These are phyloP conservation scores for Lanius ludovicianus DNA, from an alignment of 2,113 vertebrate genomes.

Conservation along the genomic window DNA sequence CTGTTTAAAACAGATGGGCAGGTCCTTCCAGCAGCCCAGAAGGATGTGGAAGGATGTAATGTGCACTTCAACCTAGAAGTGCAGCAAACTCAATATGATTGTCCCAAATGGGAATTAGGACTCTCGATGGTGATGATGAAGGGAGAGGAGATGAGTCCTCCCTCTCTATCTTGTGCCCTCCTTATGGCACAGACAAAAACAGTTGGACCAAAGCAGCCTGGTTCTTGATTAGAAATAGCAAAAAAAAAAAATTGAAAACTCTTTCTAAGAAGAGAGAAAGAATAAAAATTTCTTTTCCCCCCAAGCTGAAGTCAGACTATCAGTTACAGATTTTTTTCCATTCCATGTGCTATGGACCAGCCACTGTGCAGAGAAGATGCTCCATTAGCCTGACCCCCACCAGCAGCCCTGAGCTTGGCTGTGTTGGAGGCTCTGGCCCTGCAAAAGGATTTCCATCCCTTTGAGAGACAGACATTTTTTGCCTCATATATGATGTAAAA, in stretches of 20 bases:
- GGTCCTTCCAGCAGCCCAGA: neutral
- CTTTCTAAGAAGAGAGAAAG: neutral
- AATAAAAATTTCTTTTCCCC: neutral
- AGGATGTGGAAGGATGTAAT: neutral
- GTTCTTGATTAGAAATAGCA: neutral
- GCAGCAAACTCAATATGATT: neutral
- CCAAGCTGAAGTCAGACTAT: neutral
- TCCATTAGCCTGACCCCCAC: neutral
- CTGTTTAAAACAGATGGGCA: neutral
- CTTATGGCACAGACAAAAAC: neutral
- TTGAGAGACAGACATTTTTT: conserved; percentile 39
- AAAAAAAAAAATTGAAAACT: neutral
- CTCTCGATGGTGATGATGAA: neutral
- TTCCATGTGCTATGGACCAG: neutral
- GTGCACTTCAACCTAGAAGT: neutral
- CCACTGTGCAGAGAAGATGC: neutral
- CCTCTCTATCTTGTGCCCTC: neutral
- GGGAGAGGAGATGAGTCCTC: neutral
- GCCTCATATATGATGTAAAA: conserved; percentile 57
- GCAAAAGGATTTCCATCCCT: conserved; percentile 22
- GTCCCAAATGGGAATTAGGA: neutral
- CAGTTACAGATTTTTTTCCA: neutral
- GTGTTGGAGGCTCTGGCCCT: neutral
- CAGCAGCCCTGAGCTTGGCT: neutral
- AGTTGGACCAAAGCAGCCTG: neutral